Evolutionary conservation across 2,797 vertebrate genomes (phyloP).

Genomic region (Rallus crepitans): DNA sequence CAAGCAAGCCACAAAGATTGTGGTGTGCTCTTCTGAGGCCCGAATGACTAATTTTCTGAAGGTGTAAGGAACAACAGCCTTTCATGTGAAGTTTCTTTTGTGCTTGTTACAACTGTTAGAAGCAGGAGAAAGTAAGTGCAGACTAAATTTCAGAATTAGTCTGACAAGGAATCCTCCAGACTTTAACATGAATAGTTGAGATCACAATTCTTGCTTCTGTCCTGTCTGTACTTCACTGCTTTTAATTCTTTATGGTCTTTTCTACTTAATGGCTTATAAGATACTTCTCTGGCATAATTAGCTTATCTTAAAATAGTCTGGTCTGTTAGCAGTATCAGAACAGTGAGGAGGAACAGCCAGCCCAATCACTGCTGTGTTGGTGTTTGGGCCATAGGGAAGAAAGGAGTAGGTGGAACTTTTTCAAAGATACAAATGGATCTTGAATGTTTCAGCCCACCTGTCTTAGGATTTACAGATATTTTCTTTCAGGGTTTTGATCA

Average conservation of each 20-base stretch:
- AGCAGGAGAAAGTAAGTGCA: not conserved
- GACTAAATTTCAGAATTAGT: not conserved
- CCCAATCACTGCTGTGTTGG: not conserved
- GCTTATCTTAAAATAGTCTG: slow-evolving; percentile 60
- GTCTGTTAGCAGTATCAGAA: not conserved
- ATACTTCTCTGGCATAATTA: slow-evolving; percentile 43
- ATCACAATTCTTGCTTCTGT: slow-evolving; percentile 9
- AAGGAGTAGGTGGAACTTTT: not conserved
- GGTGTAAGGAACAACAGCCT: not conserved
- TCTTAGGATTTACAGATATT: not conserved
- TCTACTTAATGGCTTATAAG: slow-evolving; percentile 39
- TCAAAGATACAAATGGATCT: rapidly evolving
- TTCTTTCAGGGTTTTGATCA: not conserved
- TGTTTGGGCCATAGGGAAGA: not conserved
- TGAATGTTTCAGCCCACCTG: not conserved
- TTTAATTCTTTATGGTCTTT: slow-evolving; percentile 36
- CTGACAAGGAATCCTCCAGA: not conserved
- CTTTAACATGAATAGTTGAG: not conserved
- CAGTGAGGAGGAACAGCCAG: not conserved
- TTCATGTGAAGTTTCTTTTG: slow-evolving; percentile 16
- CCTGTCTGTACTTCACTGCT: not conserved
- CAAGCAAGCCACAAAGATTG: not conserved
- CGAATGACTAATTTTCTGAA: slow-evolving; percentile 49
- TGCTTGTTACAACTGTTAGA: not conserved
- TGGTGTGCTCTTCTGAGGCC: not conserved